phyloP scores from a whole-genome alignment of 2,888 invertebrate genomes.

The Conistra vaccinii region DNA sequence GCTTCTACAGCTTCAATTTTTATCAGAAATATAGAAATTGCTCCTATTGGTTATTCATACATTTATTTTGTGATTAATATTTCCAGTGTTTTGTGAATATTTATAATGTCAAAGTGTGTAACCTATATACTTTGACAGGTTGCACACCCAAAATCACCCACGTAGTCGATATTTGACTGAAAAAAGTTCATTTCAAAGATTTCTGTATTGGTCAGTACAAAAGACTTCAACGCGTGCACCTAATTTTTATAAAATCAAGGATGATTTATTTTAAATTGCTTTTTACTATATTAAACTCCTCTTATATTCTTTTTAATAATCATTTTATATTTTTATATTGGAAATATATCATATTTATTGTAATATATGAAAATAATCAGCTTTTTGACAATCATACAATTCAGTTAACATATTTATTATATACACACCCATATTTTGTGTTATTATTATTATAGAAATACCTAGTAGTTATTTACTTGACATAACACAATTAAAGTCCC shows the following conservation, averaged over 20 bases:
- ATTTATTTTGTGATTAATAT: conserved; percentile 17
- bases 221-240: conserved; percentile 77
- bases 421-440: neutral
- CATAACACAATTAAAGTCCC: conserved; percentile 37
- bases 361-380: neutral
- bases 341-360: neutral
- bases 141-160: conserved; percentile 39
- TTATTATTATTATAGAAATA: neutral
- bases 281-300: neutral
- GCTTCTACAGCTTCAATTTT: neutral
- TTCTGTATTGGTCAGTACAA: conserved; percentile 60
- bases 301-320: neutral
- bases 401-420: conserved; percentile 1
- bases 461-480: conserved; percentile 36
- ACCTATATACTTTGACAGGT: conserved; percentile 41
- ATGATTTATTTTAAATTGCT: neutral
- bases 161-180: conserved; percentile 20
- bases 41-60: neutral
- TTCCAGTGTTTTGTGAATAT: conserved; percentile 9
- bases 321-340: neutral
- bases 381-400: neutral
- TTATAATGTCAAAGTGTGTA: conserved; percentile 32
- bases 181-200: conserved; percentile 22
- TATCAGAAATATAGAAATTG: neutral
- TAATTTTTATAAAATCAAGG: neutral